These are phyloP conservation scores for Anagrus nilaparvatae DNA, from an alignment of 1,140 invertebrate genomes.

Conservation along the genomic window DNA sequence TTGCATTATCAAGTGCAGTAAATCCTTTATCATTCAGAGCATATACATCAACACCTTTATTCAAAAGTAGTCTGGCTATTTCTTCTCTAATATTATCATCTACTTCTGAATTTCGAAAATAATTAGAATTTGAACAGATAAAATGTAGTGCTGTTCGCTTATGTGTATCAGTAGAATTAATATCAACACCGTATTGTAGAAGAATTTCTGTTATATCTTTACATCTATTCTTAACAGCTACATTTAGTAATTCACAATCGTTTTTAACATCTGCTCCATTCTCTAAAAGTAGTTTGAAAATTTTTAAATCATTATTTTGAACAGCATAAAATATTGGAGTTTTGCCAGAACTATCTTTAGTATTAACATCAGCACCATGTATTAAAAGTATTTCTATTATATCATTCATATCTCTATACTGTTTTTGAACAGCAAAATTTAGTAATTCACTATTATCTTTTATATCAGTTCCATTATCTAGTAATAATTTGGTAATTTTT, in stretches of 20 bases:
- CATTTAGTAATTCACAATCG: background rate
- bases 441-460: slow-evolving; percentile 2
- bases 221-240: background rate
- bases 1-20: slow-evolving; percentile 8
- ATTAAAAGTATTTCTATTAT: slow-evolving; percentile 10
- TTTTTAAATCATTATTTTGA: background rate
- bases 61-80: background rate
- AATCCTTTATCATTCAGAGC: background rate
- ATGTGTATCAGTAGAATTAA: background rate
- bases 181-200: background rate
- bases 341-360: background rate
- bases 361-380: slow-evolving; percentile 10
- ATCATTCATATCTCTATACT: slow-evolving; percentile 3
- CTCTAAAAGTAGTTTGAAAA: slow-evolving; percentile 1
- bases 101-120: too few relatives aligned
- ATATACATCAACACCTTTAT: slow-evolving; percentile 6
- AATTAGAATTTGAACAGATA: too few relatives aligned
- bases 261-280: background rate
- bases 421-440: slow-evolving; percentile 6
- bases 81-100: too few relatives aligned
- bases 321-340: slow-evolving; percentile 9
- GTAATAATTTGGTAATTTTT: slow-evolving; percentile 1
- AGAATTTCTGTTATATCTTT: background rate
- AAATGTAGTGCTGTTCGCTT: too few relatives aligned
- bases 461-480: slow-evolving; percentile 2